Conservation (phyloP, 2,113 vertebrate genomes). For the Chloroceryle aenea region DNA sequence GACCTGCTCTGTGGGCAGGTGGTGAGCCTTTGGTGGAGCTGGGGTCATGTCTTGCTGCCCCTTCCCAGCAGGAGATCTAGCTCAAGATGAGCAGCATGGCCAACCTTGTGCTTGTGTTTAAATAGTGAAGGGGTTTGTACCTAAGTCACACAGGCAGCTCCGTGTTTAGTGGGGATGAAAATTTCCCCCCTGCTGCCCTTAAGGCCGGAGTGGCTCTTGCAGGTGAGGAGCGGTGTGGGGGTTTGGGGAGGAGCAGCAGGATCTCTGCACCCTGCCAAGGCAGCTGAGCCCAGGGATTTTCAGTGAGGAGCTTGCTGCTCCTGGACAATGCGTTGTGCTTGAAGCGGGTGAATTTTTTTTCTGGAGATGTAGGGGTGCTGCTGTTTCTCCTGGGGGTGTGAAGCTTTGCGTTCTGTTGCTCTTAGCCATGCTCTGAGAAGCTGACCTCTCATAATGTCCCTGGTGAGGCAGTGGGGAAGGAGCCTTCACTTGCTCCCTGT, state of each 20-base stretch:
- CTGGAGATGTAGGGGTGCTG: neutral
- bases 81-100: neutral
- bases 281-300: neutral
- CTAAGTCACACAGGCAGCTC: neutral
- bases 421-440: neutral
- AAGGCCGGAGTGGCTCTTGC: neutral
- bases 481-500: neutral
- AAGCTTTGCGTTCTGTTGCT: neutral
- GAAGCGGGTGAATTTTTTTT: neutral
- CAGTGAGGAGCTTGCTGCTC: neutral
- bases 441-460: fast-evolving
- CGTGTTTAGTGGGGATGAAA: neutral
- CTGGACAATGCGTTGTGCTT: neutral
- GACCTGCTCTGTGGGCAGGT: neutral
- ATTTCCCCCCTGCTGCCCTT: neutral
- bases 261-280: neutral
- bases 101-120: neutral
- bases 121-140: neutral
- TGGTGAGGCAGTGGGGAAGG: neutral
- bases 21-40: neutral
- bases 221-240: neutral
- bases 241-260: neutral
- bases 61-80: neutral
- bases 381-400: neutral
- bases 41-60: neutral